Conservation (phyloP, 2,113 vertebrate genomes). For the Melierax canorus region DNA sequence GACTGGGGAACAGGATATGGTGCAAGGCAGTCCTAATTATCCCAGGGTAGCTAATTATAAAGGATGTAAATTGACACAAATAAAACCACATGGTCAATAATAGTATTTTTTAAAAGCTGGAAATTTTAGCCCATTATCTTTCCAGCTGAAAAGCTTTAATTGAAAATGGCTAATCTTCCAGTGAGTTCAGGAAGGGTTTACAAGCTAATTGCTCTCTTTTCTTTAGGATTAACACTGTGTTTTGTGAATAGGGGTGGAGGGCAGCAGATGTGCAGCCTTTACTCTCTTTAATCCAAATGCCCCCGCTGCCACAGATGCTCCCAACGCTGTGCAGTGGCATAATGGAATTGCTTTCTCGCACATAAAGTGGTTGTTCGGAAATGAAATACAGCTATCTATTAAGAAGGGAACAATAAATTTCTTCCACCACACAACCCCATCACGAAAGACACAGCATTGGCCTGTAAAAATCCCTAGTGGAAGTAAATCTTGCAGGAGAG, state of each 20-base stretch:
- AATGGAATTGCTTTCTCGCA: background rate
- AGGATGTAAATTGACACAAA: conserved; percentile 22
- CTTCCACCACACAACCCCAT: background rate
- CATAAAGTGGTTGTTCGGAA: background rate
- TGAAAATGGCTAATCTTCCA: conserved; percentile 69
- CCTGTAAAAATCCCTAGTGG: background rate
- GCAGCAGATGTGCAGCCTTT: conserved; percentile 44
- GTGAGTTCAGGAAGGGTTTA: conserved; percentile 53
- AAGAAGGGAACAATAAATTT: conserved; percentile 51
- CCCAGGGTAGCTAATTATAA: conserved; percentile 33
- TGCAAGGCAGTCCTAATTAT: background rate
- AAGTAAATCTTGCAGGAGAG: background rate
- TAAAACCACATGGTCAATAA: conserved; percentile 48
- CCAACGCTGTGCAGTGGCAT: background rate
- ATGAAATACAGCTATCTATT: conserved; percentile 39
- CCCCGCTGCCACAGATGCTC: conserved; percentile 24
- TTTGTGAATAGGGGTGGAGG: conserved; percentile 30
- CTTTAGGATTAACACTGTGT: conserved; percentile 43
- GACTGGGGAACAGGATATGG: background rate
- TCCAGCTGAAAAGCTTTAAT: conserved; percentile 64
- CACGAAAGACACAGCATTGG: background rate
- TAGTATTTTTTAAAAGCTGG: conserved; percentile 34
- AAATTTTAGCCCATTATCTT: conserved; percentile 56
- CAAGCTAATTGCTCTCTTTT: conserved; percentile 61
- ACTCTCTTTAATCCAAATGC: conserved; percentile 26